Evolutionary conservation across 2,888 invertebrate species (phyloP).

Genomic region (Cosmia trapezina): DNA sequence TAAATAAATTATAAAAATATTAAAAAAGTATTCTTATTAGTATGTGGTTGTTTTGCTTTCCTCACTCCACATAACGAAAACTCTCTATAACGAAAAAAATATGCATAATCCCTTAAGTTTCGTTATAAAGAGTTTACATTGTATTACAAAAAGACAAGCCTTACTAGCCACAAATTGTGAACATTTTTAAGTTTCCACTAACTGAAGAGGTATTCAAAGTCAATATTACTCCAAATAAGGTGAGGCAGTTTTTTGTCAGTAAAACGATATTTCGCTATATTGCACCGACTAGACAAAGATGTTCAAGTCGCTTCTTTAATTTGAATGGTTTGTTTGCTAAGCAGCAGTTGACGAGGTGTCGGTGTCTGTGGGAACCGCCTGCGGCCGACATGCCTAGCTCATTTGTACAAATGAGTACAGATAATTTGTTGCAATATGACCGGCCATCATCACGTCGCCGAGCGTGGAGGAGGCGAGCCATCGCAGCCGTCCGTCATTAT

Average conservation of each 20-base stretch:
- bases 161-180: constrained; percentile 29
- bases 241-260: constrained; percentile 15
- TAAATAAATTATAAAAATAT: too few species aligned
- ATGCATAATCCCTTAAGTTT: too few species aligned
- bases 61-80: too few species aligned
- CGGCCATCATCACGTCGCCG: constrained; percentile 59
- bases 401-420: constrained; percentile 76
- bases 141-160: constrained; percentile 8
- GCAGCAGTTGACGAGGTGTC: constrained; percentile 73
- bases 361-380: constrained; percentile 82
- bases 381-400: constrained; percentile 72
- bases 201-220: constrained; percentile 2
- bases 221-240: constrained; percentile 7
- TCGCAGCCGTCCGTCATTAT: constrained; percentile 52
- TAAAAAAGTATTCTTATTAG: too few species aligned
- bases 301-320: constrained; percentile 31
- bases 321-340: constrained; percentile 66
- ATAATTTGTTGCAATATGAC: constrained; percentile 70
- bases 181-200: constrained; percentile 25
- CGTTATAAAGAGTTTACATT: too few species aligned
- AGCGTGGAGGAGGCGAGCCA: constrained; percentile 50
- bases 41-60: too few species aligned
- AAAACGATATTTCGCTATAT: constrained; percentile 29
- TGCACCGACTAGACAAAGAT: constrained; percentile 9
- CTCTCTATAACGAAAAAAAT: too few species aligned